phyloP scores from a whole-genome alignment of 2,113 vertebrate species.

The Pteropus alecto region DNA sequence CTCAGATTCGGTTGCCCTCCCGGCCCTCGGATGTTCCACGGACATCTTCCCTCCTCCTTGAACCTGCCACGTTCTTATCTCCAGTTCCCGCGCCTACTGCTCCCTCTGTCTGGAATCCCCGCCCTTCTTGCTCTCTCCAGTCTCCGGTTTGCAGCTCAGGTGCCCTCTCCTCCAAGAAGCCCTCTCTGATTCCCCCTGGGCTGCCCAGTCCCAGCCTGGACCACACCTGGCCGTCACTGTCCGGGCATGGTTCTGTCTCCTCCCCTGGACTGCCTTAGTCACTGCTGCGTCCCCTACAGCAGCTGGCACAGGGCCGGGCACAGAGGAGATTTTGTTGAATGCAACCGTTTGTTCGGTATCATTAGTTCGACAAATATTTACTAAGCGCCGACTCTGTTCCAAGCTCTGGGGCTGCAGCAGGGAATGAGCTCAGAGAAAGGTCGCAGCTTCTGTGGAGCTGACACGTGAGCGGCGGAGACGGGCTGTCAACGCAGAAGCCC shows the following conservation, averaged over 20 bases:
- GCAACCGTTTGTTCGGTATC: neutral
- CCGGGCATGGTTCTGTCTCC: neutral
- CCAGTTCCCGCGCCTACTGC: neutral
- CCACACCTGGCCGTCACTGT: neutral
- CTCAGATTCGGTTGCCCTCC: neutral
- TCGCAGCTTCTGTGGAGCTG: neutral
- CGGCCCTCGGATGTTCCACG: neutral
- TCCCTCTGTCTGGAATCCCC: neutral
- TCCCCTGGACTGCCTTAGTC: neutral
- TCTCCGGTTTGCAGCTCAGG: neutral
- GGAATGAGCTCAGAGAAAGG: neutral
- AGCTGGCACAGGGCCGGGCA: neutral
- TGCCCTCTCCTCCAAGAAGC: neutral
- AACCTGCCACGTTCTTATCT: neutral
- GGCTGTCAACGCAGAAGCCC: neutral
- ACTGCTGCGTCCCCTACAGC: neutral
- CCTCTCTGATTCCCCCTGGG: neutral
- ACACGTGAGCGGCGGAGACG: neutral
- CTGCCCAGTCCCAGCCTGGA: neutral
- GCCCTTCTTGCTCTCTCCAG: neutral
- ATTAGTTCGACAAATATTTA: neutral
- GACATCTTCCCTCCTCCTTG: neutral
- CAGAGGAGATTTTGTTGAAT: neutral
- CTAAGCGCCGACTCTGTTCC: neutral
- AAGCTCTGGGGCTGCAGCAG: neutral